Evolutionary conservation across 1,140 invertebrate species (phyloP).

Genomic region (Mercenaria mercenaria): DNA sequence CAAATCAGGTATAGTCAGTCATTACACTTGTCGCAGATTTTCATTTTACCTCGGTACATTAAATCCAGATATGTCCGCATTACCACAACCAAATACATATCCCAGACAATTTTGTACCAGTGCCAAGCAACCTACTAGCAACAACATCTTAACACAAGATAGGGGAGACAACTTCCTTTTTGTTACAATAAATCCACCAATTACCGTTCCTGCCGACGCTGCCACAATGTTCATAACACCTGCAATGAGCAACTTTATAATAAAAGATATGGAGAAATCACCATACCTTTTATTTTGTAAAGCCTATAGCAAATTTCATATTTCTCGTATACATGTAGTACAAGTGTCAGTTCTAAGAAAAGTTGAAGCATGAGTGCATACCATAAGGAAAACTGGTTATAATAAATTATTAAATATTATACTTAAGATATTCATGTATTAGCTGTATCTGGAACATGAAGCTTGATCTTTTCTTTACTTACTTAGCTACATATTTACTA

Average conservation of each 20-base stretch:
- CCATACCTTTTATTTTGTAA: not conserved
- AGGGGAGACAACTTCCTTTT: slow-evolving; percentile 67
- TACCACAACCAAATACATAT: slow-evolving; percentile 65
- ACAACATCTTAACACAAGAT: slow-evolving; percentile 55
- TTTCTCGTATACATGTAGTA: too few species aligned
- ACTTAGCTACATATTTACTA: too few species aligned
- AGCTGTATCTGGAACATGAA: too few species aligned
- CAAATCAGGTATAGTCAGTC: too few species aligned
- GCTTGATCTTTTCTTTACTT: too few species aligned
- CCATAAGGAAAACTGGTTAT: too few species aligned
- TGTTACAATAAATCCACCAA: slow-evolving; percentile 66
- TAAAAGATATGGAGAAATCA: not conserved
- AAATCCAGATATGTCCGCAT: slow-evolving; percentile 66
- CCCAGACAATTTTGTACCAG: not conserved
- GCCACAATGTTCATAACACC: slow-evolving; percentile 57
- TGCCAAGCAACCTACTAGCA: not conserved
- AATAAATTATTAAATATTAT: too few species aligned
- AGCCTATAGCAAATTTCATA: not conserved
- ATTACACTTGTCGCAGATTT: too few species aligned
- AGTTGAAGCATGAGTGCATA: too few species aligned
- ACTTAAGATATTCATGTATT: too few species aligned
- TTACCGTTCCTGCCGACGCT: slow-evolving; percentile 58
- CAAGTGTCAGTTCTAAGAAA: too few species aligned
- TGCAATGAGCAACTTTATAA: slow-evolving; percentile 20
- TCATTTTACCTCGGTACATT: slow-evolving; percentile 40